phyloP scores from a whole-genome alignment of 2,113 vertebrate genomes.

The Alaudala cheleensis region DNA sequence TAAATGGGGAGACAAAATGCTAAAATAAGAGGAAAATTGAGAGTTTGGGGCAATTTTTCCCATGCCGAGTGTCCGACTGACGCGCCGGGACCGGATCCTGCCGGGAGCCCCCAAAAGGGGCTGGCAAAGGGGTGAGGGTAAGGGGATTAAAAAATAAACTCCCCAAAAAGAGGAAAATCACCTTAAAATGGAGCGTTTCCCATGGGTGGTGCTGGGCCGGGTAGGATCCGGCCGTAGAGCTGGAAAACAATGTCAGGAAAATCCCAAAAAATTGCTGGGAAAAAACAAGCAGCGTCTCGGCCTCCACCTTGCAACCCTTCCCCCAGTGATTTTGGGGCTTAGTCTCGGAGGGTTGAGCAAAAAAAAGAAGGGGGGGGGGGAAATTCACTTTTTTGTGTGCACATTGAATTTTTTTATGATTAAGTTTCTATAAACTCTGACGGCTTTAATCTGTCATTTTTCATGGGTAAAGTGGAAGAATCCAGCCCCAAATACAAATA shows the following conservation, averaged over 20 bases:
- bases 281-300: not conserved
- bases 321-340: not conserved
- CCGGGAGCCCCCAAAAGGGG: not conserved
- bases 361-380: accelerated
- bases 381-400: not conserved
- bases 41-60: not conserved
- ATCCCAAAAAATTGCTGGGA: not conserved
- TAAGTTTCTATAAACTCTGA: accelerated
- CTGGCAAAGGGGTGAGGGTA: not conserved
- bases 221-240: not conserved
- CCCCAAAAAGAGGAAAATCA: not conserved
- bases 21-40: not conserved
- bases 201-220: not conserved
- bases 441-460: not conserved
- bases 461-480: not conserved
- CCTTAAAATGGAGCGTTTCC: not conserved
- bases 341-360: not conserved
- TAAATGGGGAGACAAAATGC: accelerated
- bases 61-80: not conserved
- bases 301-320: not conserved
- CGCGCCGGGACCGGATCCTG: accelerated
- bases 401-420: not conserved
- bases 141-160: not conserved
- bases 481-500: not conserved
- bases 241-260: conserved; percentile 63